Conservation (phyloP, 2,888 invertebrate genomes). For the Ectemnius continuus region DNA sequence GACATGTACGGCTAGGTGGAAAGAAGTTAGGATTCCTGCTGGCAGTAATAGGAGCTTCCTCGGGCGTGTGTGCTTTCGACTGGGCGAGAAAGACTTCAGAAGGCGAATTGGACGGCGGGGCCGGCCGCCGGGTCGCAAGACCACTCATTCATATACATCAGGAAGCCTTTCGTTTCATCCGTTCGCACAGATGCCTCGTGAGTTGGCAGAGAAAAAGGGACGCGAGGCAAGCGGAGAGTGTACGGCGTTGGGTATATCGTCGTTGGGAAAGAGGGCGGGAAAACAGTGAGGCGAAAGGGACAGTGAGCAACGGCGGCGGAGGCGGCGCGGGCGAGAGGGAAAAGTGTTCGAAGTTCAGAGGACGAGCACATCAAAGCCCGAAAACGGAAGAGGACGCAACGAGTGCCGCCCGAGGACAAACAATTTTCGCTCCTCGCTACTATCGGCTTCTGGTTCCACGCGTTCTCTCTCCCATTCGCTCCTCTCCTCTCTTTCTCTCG, state of each 20-base stretch:
- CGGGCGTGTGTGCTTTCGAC: too few relatives aligned
- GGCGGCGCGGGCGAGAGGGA: conserved; percentile 10
- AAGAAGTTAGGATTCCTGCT: too few relatives aligned
- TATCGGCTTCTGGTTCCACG: neutral
- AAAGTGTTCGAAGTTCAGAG: conserved; percentile 29
- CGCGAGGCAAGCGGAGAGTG: conserved; percentile 2
- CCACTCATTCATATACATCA: conserved; percentile 68
- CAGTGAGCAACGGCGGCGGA: conserved; percentile 4
- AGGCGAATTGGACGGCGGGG: conserved; percentile 45
- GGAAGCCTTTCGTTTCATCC: conserved; percentile 43
- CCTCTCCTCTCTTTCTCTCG: conserved; percentile 18
- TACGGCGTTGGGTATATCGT: neutral
- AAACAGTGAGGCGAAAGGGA: conserved; percentile 14
- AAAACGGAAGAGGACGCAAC: conserved; percentile 39
- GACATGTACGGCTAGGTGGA: too few relatives aligned
- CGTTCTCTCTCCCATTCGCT: neutral
- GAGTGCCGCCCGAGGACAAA: conserved; percentile 40
- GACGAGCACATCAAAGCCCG: conserved; percentile 53
- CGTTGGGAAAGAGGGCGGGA: neutral
- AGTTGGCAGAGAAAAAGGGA: conserved; percentile 13
- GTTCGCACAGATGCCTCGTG: conserved; percentile 21
- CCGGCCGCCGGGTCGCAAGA: conserved; percentile 25
- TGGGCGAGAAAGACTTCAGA: conserved; percentile 22
- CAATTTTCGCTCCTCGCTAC: conserved; percentile 58
- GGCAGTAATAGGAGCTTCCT: too few relatives aligned